A percentile compares a stretch with the other conserved stretches of the same genome.
Evolutionary conservation across 2,113 vertebrate genomes (phyloP).

Genomic region (Drymodes brunneopygia): DNA sequence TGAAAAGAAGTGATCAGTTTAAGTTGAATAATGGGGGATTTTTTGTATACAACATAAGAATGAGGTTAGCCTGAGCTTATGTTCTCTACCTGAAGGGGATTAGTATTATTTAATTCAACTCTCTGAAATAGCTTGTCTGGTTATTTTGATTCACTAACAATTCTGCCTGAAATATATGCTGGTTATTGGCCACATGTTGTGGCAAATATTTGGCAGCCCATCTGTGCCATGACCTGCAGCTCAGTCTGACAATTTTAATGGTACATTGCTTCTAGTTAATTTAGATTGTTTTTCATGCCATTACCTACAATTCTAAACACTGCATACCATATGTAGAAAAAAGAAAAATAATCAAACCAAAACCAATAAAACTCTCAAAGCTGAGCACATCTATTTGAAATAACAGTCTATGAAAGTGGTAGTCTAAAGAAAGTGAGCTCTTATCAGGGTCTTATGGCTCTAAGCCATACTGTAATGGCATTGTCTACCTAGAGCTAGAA

Average conservation of each 20-base stretch:
- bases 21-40: neutral
- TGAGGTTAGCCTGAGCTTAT: neutral
- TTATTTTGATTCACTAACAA: neutral
- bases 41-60: neutral
- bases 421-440: neutral
- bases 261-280: neutral
- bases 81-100: neutral
- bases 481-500: neutral
- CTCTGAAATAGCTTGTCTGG: neutral
- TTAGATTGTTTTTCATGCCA: neutral
- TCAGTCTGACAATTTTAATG: slow-evolving; percentile 14
- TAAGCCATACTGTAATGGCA: neutral
- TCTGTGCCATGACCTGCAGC: neutral
- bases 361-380: neutral
- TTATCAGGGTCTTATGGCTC: neutral
- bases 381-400: neutral
- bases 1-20: neutral
- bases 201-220: slow-evolving; percentile 11
- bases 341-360: neutral
- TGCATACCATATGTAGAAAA: neutral
- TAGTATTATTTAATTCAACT: neutral
- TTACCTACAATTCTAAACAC: neutral
- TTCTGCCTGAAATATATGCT: neutral
- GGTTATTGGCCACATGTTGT: neutral
- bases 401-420: neutral